Conservation (phyloP, 2,113 vertebrate species). For the Centropus bengalensis region DNA sequence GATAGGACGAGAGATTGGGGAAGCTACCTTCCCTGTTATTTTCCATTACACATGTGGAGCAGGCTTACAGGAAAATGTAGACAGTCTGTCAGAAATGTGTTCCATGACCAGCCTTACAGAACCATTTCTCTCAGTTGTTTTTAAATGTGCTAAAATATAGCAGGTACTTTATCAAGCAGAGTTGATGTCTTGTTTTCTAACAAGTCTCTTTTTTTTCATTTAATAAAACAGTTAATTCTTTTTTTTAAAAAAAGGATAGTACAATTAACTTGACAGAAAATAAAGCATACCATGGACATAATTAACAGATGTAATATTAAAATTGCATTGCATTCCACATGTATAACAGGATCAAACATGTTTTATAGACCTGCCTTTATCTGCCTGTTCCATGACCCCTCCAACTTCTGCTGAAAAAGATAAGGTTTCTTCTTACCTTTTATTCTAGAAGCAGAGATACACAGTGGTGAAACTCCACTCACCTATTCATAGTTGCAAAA, state of each 20-base stretch:
- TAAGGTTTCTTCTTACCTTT: not conserved
- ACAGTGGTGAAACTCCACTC: not conserved
- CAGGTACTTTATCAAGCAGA: rapidly evolving
- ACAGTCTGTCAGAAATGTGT: not conserved
- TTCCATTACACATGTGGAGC: not conserved
- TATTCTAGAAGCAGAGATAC: not conserved
- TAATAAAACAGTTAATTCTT: not conserved
- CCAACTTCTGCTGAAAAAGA: not conserved
- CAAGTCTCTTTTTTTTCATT: not conserved
- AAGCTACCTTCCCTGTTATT: not conserved
- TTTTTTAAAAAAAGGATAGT: not conserved
- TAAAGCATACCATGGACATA: not conserved
- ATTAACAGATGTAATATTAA: not conserved
- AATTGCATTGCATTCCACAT: not conserved
- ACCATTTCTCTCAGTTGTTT: not conserved
- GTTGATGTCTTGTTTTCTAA: not conserved
- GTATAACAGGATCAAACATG: not conserved
- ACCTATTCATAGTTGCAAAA: not conserved
- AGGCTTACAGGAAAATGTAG: not conserved
- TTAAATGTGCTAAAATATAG: not conserved
- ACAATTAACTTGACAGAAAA: not conserved
- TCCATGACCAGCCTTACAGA: not conserved
- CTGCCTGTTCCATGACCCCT: not conserved
- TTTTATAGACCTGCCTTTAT: not conserved
- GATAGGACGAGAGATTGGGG: not conserved